phyloP scores from a whole-genome alignment of 30 jellyfish, hydroid and myxozoan species.

The Aurelia aurita region DNA sequence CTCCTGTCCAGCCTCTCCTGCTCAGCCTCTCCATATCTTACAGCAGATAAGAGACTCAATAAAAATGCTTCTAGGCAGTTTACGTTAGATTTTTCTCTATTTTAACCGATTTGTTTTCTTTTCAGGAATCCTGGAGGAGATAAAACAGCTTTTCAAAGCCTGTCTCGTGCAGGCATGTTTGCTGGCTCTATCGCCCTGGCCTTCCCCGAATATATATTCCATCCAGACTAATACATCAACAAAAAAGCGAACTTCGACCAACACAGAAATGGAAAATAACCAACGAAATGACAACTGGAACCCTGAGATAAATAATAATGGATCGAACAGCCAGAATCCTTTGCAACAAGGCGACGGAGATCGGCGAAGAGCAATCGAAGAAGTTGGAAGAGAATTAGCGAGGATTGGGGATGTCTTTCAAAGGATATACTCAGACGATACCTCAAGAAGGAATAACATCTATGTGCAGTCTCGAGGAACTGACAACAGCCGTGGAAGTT shows the following conservation, averaged over 20 bases:
- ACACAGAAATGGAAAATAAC: background rate
- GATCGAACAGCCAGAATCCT: background rate
- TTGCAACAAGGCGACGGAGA: slow-evolving; percentile 15
- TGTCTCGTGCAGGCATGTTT: slow-evolving; percentile 54
- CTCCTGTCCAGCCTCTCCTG: too few relatives aligned
- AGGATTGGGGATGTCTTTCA: slow-evolving; percentile 43
- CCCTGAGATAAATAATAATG: slow-evolving; percentile 27
- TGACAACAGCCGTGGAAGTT: background rate
- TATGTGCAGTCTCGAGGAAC: background rate
- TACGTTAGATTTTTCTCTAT: too few relatives aligned
- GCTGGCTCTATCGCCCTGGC: slow-evolving; percentile 49
- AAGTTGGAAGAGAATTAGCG: slow-evolving; percentile 49
- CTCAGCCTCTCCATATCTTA: too few relatives aligned
- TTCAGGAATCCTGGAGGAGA: slow-evolving; percentile 62
- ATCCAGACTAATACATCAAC: background rate
- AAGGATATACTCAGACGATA: background rate
- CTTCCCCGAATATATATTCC: slow-evolving; percentile 4
- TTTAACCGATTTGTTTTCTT: background rate
- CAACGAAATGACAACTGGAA: background rate
- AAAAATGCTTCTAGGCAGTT: too few relatives aligned
- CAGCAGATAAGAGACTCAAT: too few relatives aligned
- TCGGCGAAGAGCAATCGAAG: slow-evolving; percentile 27
- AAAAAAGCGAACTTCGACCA: background rate
- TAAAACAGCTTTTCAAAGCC: slow-evolving; percentile 17
- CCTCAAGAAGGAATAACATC: background rate